Conservation (phyloP, 2,888 invertebrate genomes). For the Danaus chrysippus region DNA sequence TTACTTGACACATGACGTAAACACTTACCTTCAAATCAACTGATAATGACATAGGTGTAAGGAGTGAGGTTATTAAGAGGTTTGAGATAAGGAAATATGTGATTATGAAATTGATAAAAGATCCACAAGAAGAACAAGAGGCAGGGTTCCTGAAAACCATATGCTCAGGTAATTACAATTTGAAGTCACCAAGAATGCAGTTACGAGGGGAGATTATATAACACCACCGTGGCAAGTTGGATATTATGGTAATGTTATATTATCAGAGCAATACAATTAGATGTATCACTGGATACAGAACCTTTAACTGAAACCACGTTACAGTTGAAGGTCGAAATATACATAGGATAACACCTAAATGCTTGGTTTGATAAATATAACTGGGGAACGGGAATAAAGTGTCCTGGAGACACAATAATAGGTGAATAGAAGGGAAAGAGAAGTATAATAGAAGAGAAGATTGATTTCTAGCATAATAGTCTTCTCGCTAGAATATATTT, state of each 20-base stretch:
- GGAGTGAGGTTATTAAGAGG: slow-evolving; percentile 16
- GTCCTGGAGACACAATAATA: slow-evolving; percentile 30
- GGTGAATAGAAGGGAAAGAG: slow-evolving; percentile 25
- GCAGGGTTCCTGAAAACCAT: slow-evolving; percentile 78
- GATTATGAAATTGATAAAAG: slow-evolving; percentile 37
- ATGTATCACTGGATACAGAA: slow-evolving; percentile 48
- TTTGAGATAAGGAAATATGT: slow-evolving; percentile 25
- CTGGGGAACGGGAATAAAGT: slow-evolving; percentile 39
- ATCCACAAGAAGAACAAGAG: slow-evolving; percentile 71
- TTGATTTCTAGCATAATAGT: slow-evolving; percentile 2
- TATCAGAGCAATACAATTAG: slow-evolving; percentile 47
- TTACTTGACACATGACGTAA: slow-evolving; percentile 2
- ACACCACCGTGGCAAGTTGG: slow-evolving; percentile 59
- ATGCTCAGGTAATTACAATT: slow-evolving; percentile 70
- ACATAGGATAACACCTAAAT: slow-evolving; percentile 39
- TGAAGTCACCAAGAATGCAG: slow-evolving; percentile 80
- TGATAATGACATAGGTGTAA: slow-evolving; percentile 11
- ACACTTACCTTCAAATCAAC: slow-evolving; percentile 20
- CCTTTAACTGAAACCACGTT: slow-evolving; percentile 59
- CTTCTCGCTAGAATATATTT: slow-evolving; percentile 9
- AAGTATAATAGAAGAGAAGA: slow-evolving; percentile 22
- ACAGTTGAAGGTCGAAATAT: slow-evolving; percentile 60
- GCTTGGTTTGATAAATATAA: slow-evolving; percentile 51
- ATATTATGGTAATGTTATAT: slow-evolving; percentile 44
- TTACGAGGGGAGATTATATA: slow-evolving; percentile 78